Percentiles rank a stretch among this genome's conserved stretches.
Evolutionary conservation across 2,888 invertebrate species (phyloP).

Genomic region (Hydroisotoma schaefferi): DNA sequence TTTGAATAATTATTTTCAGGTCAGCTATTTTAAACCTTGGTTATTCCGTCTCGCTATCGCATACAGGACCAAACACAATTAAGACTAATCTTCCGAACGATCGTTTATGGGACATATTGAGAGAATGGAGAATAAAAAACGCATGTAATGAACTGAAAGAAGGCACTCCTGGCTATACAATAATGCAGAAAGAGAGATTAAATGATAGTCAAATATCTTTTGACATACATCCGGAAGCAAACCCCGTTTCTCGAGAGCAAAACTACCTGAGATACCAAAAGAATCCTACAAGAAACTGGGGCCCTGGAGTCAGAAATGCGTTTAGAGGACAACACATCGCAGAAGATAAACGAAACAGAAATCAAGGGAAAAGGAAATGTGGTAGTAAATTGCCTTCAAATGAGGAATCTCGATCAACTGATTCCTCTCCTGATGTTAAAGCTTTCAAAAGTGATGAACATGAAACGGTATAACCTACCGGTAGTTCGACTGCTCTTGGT

Average conservation of each 20-base stretch:
- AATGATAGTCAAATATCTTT: conserved; percentile 55
- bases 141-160: conserved; percentile 63
- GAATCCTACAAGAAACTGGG: conserved; percentile 86
- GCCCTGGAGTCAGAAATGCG: conserved; percentile 71
- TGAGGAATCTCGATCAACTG: not conserved
- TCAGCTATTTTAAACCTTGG: conserved; percentile 88
- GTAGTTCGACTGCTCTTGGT: too few relatives aligned
- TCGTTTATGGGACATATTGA: conserved; percentile 87
- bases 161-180: conserved; percentile 44
- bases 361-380: conserved; percentile 23
- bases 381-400: not conserved
- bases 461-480: not conserved
- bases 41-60: conserved; percentile 85
- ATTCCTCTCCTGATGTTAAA: conserved; percentile 12
- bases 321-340: conserved; percentile 26
- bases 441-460: conserved; percentile 1
- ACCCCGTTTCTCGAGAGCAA: conserved; percentile 71
- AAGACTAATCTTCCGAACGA: conserved; percentile 87
- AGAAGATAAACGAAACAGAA: conserved; percentile 25
- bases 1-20: conserved; percentile 54
- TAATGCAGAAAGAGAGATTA: conserved; percentile 49
- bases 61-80: conserved; percentile 78
- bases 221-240: conserved; percentile 65
- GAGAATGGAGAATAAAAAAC: conserved; percentile 70
- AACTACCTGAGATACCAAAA: conserved; percentile 75